Base-by-base conservation (phyloP, 37 sponge, comb jelly and placozoan species). In the Cladorhizidae sp. region DNA sequence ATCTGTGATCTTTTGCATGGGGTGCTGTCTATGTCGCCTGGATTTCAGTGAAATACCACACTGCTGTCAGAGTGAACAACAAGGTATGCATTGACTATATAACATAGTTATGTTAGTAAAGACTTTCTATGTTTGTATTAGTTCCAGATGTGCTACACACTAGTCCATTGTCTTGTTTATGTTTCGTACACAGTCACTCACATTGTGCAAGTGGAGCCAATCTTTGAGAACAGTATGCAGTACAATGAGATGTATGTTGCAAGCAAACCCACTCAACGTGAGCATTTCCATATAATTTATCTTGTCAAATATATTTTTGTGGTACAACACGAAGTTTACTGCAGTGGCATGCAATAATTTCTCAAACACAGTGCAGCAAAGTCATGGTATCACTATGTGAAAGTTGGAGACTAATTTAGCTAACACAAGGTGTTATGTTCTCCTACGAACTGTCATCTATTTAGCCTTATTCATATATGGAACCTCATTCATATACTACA, bases 171-270 rank as follows among this genome's bases (percentile, higher is more conserved):
- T 15, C 11, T 52, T 18, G 54, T 52, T 11, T 15, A 52, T 52
- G 54, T 52, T 52, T 15, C 15, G 54, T 52, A 15, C 54, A 52
- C 52, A 72, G 73, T 72, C 26, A 23, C 23, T 3, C 73, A 72
- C 26, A 72, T 25, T 2, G n/a, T 45, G 9, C 41, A 22, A 25
- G 62, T 59, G 39, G 77, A 76, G 77, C 63, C 62, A 57, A 43
- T 55, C 33, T 7, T 35, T 52, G 80, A 80, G 11, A 70, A 80
- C 23, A 80, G 80, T 26, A 80, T 80, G 80, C 80, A 80, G 71
- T 80, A 80, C 80, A 80, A 80, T 54, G 80, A 80, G 3, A 33
- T 80, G 32, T 80, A 80, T 56, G 41, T 80, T 23, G 71, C 80
- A 56, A 29, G 31, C 14, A 36, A 69, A 57, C 80, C 70, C 1